These are phyloP conservation scores for human (Homo sapiens) DNA, from an alignment of 2,113 vertebrate genomes.

Conservation along the genomic window GRCh38 chr1:171700501-171701000, in stretches of 20 bases:
- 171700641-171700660: fast-evolving
- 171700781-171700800: neutral
- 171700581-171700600: neutral
- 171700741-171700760: neutral
- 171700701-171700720: fast-evolving
- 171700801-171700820: neutral
- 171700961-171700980: neutral
- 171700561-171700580: neutral
- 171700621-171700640: neutral
- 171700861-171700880: neutral
- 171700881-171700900: neutral
- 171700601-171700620: neutral
- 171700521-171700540: neutral
- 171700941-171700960: neutral
- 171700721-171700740: neutral
- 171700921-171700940: neutral
- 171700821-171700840: neutral
- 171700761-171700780: neutral
- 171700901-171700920: neutral
- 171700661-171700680: neutral
- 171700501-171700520: neutral
- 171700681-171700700: neutral
- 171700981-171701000: neutral
- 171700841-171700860: neutral
- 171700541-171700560: conserved; percentile 16